phyloP scores from a whole-genome alignment of 2,888 invertebrate species.

The Pocota personata region DNA sequence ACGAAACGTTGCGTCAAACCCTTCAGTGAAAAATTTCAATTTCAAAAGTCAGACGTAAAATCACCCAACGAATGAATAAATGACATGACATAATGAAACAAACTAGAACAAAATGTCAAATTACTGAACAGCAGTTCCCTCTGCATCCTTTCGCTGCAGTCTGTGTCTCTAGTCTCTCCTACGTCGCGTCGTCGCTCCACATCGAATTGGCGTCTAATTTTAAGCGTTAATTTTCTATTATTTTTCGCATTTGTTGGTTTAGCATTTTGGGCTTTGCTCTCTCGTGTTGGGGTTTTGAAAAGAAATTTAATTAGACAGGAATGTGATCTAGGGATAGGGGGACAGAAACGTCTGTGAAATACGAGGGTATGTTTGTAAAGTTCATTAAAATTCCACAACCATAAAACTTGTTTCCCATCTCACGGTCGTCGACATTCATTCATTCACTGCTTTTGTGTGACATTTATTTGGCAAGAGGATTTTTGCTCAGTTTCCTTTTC shows the following conservation, averaged over 20 bases:
- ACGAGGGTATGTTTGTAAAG: slow-evolving; percentile 42
- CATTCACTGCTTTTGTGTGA: slow-evolving; percentile 56
- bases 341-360: not conserved
- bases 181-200: not conserved
- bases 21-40: not conserved
- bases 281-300: slow-evolving; percentile 39
- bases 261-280: slow-evolving; percentile 4
- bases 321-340: slow-evolving; percentile 25
- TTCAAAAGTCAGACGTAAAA: not conserved
- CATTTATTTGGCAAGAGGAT: slow-evolving; percentile 52
- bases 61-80: slow-evolving; percentile 32
- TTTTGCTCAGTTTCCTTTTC: not conserved
- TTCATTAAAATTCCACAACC: slow-evolving; percentile 70
- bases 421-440: slow-evolving; percentile 20
- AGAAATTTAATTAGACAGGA: slow-evolving; percentile 67
- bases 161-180: not conserved
- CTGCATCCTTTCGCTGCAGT: not conserved
- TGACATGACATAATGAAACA: slow-evolving; percentile 51
- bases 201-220: slow-evolving; percentile 49
- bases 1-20: not conserved
- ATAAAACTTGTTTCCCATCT: slow-evolving; percentile 40
- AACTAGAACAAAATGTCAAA: slow-evolving; percentile 50
- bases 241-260: slow-evolving; percentile 49
- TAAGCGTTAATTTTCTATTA: slow-evolving; percentile 37
- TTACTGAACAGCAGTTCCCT: slow-evolving; percentile 2